phyloP scores from a whole-genome alignment of 2,797 vertebrate genomes.

The Limosa lapponica region DNA sequence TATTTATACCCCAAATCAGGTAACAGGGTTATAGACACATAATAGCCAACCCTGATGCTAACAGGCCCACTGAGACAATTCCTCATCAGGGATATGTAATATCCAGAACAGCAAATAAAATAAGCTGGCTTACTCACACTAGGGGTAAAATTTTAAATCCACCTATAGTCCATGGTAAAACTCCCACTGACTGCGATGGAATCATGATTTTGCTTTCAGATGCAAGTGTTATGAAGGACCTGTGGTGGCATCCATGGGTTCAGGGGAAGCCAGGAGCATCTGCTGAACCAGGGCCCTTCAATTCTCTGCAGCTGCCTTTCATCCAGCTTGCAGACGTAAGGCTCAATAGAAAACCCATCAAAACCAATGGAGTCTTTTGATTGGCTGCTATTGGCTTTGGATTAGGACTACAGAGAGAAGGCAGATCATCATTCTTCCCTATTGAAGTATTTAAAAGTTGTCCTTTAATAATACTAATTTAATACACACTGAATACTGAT shows the following conservation, averaged over 20 bases:
- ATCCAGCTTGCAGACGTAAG: not conserved
- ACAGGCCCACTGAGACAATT: not conserved
- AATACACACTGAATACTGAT: not conserved
- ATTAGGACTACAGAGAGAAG: not conserved
- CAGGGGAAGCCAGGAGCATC: not conserved
- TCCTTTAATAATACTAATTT: conserved; percentile 1
- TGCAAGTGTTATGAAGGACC: not conserved
- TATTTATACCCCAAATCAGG: not conserved
- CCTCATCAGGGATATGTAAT: not conserved
- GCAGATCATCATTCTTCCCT: not conserved
- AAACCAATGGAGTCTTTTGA: not conserved
- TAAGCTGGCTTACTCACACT: not conserved
- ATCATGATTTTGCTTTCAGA: not conserved
- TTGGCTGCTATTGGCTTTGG: not conserved
- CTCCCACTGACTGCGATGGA: not conserved
- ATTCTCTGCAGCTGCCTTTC: not conserved
- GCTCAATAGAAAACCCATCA: not conserved
- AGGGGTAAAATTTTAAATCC: not conserved
- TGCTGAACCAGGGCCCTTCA: not conserved
- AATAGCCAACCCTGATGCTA: not conserved
- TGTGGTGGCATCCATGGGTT: not conserved
- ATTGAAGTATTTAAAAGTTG: not conserved
- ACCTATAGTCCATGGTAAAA: not conserved
- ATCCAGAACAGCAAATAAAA: not conserved
- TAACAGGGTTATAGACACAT: not conserved